These are phyloP conservation scores for Ciconia stormi DNA, from an alignment of 2,113 vertebrate genomes.

Conservation along the genomic window DNA sequence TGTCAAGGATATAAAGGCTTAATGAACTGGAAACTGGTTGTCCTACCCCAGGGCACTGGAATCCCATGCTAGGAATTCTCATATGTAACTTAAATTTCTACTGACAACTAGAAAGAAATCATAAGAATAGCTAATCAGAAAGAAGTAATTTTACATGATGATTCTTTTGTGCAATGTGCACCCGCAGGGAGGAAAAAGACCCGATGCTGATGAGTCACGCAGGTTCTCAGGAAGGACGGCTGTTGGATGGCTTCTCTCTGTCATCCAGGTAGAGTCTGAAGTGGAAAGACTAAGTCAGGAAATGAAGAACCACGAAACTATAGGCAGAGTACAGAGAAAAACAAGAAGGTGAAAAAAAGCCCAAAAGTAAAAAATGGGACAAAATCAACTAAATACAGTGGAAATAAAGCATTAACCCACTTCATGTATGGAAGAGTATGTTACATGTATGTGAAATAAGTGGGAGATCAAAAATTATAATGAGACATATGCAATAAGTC, in stretches of 20 bases:
- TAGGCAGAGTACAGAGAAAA: neutral
- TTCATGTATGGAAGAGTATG: neutral
- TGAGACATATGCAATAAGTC: neutral
- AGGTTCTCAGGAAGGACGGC: neutral
- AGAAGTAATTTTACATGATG: neutral
- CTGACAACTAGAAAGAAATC: neutral
- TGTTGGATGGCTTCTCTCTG: neutral
- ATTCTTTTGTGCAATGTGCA: neutral
- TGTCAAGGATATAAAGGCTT: neutral
- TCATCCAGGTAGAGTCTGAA: neutral
- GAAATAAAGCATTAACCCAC: neutral
- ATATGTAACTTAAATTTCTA: neutral
- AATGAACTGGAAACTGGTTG: neutral
- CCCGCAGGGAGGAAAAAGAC: neutral
- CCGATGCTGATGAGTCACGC: neutral
- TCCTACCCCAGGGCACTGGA: neutral
- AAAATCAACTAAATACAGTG: neutral
- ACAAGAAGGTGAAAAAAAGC: neutral
- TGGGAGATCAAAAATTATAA: neutral
- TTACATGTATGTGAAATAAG: neutral
- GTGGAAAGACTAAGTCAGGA: neutral
- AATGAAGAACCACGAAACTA: neutral
- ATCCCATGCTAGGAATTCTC: neutral
- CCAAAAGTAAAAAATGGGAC: neutral
- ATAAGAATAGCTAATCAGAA: neutral